Evolutionary conservation across 2,888 invertebrate genomes (phyloP).

Genomic region (Danaus chrysippus): DNA sequence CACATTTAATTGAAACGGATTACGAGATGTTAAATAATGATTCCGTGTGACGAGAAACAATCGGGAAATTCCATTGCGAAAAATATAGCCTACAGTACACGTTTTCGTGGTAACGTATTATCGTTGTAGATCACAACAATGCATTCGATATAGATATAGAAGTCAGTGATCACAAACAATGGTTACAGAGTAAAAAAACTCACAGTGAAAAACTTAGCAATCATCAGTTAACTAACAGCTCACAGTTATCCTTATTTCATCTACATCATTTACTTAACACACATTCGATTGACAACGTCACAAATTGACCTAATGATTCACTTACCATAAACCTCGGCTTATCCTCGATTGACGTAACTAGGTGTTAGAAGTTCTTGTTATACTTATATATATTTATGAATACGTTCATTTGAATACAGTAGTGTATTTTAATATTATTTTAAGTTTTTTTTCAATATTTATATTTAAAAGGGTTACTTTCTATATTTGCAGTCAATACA

Average conservation of each 20-base stretch:
- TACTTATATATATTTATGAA: slow-evolving; percentile 8
- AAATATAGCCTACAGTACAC: slow-evolving; percentile 41
- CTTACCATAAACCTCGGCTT: slow-evolving; percentile 65
- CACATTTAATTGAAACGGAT: slow-evolving; percentile 15
- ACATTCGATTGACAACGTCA: slow-evolving; percentile 70
- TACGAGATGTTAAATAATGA: slow-evolving; percentile 26
- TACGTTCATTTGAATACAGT: slow-evolving; percentile 9
- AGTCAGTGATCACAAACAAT: slow-evolving; percentile 47
- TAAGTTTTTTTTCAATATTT: no score
- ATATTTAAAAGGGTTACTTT: slow-evolving; percentile 38
- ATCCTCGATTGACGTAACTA: slow-evolving; percentile 69
- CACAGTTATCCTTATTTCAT: slow-evolving; percentile 41
- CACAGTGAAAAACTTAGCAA: slow-evolving; percentile 31
- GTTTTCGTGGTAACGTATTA: slow-evolving; percentile 59
- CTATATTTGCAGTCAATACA: slow-evolving; percentile 66
- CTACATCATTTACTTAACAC: slow-evolving; percentile 58
- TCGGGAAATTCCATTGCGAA: slow-evolving; percentile 61
- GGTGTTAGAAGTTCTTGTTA: slow-evolving; percentile 38
- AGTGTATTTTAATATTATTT: slow-evolving; percentile 31
- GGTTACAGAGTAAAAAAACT: slow-evolving; percentile 47
- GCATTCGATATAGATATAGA: slow-evolving; percentile 45
- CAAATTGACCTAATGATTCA: slow-evolving; percentile 75
- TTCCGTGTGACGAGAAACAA: slow-evolving; percentile 38
- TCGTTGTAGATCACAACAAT: slow-evolving; percentile 61
- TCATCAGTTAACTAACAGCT: slow-evolving; percentile 41